Evolutionary conservation across 2,888 invertebrate species (phyloP).

Genomic region (Epistrophe grossulariae): DNA sequence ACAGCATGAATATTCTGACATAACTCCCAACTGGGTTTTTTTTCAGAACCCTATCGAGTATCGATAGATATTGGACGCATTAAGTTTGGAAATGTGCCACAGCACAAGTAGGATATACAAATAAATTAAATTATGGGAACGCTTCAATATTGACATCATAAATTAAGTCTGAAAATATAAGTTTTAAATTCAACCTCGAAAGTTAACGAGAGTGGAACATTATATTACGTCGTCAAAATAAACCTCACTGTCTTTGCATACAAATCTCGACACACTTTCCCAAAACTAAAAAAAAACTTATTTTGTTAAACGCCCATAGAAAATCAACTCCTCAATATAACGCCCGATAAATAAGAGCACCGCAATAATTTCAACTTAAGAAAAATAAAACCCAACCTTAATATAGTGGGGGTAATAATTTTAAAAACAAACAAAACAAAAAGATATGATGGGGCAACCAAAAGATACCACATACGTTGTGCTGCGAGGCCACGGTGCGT

Average conservation of each 20-base stretch:
- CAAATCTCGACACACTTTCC: conserved; percentile 68
- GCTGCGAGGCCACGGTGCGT: not conserved
- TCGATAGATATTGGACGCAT: no score
- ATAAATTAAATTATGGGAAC: not conserved
- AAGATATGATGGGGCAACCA: not conserved
- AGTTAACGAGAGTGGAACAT: conserved; percentile 21
- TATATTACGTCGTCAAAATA: conserved; percentile 49
- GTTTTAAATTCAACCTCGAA: not conserved
- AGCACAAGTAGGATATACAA: no score
- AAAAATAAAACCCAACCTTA: conserved; percentile 1
- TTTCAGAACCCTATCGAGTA: no score
- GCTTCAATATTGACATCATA: not conserved
- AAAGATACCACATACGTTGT: not conserved
- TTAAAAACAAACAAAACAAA: conserved; percentile 25
- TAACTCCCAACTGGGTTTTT: no score
- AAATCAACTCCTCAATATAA: not conserved
- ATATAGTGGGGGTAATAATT: not conserved
- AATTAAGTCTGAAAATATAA: not conserved
- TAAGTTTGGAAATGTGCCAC: no score
- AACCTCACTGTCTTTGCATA: conserved; percentile 57
- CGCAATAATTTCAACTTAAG: not conserved
- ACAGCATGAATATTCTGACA: no score
- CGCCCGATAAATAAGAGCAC: conserved; percentile 1
- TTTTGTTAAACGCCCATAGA: not conserved
- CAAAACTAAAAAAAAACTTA: conserved; percentile 18